Evolutionary conservation across 2,113 vertebrate genomes (phyloP).

Genomic region (Anolis sagrei): DNA sequence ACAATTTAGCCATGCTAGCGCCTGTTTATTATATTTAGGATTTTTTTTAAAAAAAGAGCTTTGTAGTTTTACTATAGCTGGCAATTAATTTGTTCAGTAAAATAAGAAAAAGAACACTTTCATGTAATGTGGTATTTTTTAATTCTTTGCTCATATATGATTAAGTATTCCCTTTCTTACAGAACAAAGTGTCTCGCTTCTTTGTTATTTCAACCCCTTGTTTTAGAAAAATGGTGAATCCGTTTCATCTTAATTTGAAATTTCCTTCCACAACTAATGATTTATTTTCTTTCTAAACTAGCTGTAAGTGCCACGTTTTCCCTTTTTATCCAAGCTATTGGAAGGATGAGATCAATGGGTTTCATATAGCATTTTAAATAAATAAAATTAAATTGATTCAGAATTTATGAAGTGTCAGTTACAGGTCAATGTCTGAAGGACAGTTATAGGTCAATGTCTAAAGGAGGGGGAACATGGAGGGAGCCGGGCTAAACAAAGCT

Average conservation of each 20-base stretch:
- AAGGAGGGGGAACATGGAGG: not conserved
- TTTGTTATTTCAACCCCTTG: conserved; percentile 62
- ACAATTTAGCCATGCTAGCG: conserved; percentile 39
- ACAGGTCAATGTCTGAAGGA: not conserved
- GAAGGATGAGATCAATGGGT: not conserved
- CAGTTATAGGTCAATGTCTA: not conserved
- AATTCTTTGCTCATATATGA: conserved; percentile 70
- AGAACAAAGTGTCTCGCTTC: conserved; percentile 68
- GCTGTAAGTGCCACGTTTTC: not conserved
- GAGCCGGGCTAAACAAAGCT: not conserved
- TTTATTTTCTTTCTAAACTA: conserved; percentile 53
- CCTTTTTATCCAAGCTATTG: conserved; percentile 27
- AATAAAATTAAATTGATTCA: conserved; percentile 3
- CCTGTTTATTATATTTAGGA: conserved; percentile 62
- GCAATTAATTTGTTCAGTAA: conserved; percentile 70
- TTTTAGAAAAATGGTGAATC: conserved; percentile 63
- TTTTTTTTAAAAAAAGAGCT: conserved; percentile 41
- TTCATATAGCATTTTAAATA: conserved; percentile 28
- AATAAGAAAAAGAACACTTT: conserved; percentile 63
- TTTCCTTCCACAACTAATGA: conserved; percentile 61
- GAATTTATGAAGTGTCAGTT: conserved; percentile 11
- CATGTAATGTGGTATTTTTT: conserved; percentile 66
- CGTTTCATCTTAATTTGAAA: conserved; percentile 71
- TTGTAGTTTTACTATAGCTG: conserved; percentile 64
- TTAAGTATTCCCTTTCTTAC: conserved; percentile 73